Base-by-base conservation (phyloP, 2,113 vertebrate genomes). In the Perccottus glenii region DNA sequence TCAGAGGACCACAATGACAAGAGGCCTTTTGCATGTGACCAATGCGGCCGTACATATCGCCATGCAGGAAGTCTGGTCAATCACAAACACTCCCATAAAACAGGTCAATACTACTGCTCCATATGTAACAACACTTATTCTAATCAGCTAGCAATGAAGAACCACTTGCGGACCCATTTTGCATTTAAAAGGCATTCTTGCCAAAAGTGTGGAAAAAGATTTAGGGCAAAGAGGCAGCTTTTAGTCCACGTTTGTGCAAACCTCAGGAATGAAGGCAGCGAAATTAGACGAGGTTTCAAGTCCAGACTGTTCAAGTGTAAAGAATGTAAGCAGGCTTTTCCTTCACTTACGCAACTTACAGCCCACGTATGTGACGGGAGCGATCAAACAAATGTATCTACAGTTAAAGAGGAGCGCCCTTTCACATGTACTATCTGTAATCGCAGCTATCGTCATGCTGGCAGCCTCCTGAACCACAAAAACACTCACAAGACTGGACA, bases 51-150 rank as follows among this genome's bases (percentile, higher is more conserved):
- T 32, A 96, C 93, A 0, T 96, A 96, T 78, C 94, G 95, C 9
- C 96, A 96, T 1, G 94, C 94, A 2, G 95, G 95, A 14, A 96
- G 94, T 80, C 89, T 96, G 68, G 94, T 95, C 61, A 97, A 96
- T 85, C 95, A 96, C 88, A 94, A 91, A 51, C 95, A 96, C 77
- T 96, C 95, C 1, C 95, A 97, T 73, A 94, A 96, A 81, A 96
- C 92, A 0, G 95, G 94, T 7, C 88, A 95, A 75, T 97, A 96
- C 70, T 93, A 89, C 64, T 97, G 95, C 10, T 90, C 92, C 1
- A 59, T 96, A 45, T 97, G 95, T 60, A 93, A 92, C 53, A 96
- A 96, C 80, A 93, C 94, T n/a, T 92, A 95, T 46, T 94, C 93
- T 64, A 97, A 97, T 51, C 93, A 95, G 11, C 90, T 95, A 0